phyloP scores from a whole-genome alignment of 2,113 vertebrate genomes.

The Scolopax mira region DNA sequence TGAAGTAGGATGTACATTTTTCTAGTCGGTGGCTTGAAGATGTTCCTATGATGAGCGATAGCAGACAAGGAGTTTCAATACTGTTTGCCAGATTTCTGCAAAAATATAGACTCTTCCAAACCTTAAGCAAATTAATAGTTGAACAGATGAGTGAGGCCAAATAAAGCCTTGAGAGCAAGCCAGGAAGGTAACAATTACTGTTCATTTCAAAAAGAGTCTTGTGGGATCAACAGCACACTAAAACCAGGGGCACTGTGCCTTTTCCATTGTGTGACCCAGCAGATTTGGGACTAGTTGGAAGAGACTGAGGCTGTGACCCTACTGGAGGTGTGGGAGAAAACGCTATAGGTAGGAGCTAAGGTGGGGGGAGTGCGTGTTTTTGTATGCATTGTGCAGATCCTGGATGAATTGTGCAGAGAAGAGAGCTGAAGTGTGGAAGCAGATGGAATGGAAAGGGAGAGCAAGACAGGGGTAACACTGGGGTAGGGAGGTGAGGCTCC shows the following conservation, averaged over 20 bases:
- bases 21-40: background rate
- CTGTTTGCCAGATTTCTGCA: background rate
- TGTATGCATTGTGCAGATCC: background rate
- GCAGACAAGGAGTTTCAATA: background rate
- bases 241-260: too few relatives aligned
- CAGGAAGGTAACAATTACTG: background rate
- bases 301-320: background rate
- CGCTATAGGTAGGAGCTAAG: fast-evolving
- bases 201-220: background rate
- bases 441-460: background rate
- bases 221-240: background rate
- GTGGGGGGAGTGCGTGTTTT: fast-evolving
- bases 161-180: background rate
- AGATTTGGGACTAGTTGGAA: background rate
- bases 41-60: background rate
- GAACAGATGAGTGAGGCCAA: background rate
- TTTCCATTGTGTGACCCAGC: background rate
- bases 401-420: background rate
- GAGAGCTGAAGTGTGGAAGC: background rate
- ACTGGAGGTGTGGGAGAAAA: background rate
- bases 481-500: background rate
- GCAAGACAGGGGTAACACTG: fast-evolving
- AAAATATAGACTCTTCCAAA: background rate
- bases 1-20: background rate
- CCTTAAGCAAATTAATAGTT: background rate